These are phyloP conservation scores for Pristionchus pacificus DNA, from an alignment of 1,140 invertebrate species.

Conservation along the genomic window DNA sequence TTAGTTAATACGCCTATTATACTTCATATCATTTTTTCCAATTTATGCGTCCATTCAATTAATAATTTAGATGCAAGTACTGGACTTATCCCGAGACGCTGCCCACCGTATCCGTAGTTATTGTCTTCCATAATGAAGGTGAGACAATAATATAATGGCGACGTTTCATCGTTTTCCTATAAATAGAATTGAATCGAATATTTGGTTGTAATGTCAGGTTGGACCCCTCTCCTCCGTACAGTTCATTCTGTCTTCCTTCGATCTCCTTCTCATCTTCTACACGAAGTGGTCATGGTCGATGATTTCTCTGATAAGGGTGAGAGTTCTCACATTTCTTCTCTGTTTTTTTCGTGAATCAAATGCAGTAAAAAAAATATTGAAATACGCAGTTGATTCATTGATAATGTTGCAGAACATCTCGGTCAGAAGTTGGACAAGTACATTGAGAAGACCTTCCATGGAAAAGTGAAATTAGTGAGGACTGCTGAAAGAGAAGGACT, in stretches of 20 bases:
- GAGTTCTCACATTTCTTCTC: conserved; percentile 5
- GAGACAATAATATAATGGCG: neutral
- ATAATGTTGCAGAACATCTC: conserved; percentile 77
- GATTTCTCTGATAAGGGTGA: conserved; percentile 90
- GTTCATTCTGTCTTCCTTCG: conserved; percentile 91
- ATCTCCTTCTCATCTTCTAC: conserved; percentile 79
- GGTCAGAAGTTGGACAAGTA: conserved; percentile 83
- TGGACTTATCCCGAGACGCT: conserved; percentile 89
- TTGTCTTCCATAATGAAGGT: conserved; percentile 86
- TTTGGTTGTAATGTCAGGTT: conserved; percentile 61
- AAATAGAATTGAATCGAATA: neutral
- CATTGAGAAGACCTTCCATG: conserved; percentile 73
- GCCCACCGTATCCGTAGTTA: conserved; percentile 85
- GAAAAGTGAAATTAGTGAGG: conserved; percentile 80
- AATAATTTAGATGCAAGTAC: conserved; percentile 74
- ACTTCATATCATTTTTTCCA: neutral
- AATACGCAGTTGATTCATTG: too few species aligned
- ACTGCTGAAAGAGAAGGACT: conserved; percentile 82
- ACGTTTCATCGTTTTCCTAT: neutral
- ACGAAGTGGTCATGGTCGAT: conserved; percentile 95
- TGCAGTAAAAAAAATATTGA: too few species aligned
- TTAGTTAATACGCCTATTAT: conserved; percentile 15
- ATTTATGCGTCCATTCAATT: conserved; percentile 1
- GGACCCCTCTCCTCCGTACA: conserved; percentile 87
- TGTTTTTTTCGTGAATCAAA: conserved; percentile 4